These are phyloP conservation scores for Petrosia ficiformis DNA, from an alignment of 37 sponge, comb jelly and placozoan species.

Conservation along the genomic window DNA sequence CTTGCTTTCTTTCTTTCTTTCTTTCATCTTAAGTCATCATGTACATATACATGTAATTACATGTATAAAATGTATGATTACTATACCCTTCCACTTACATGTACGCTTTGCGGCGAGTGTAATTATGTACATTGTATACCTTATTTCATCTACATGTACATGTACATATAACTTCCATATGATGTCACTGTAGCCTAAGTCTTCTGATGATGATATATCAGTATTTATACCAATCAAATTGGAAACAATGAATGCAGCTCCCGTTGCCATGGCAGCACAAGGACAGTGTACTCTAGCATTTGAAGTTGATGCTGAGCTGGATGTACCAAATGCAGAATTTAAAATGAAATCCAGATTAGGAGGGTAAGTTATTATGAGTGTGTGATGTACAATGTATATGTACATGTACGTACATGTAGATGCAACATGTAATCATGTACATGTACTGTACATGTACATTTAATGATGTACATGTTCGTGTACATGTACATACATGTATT, in stretches of 20 bases:
- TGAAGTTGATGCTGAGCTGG: neutral
- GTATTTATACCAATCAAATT: neutral
- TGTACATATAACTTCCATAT: too few species aligned
- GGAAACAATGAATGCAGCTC: neutral
- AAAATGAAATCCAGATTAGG: constrained; percentile 6
- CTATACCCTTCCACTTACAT: neutral
- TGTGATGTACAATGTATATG: constrained; percentile 2
- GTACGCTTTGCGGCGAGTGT: neutral
- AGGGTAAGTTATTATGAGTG: too few species aligned
- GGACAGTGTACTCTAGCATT: neutral
- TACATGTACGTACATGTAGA: neutral
- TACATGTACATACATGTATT: too few species aligned
- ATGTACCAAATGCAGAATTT: neutral
- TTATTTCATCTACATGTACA: too few species aligned
- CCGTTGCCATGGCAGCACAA: neutral
- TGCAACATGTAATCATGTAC: neutral
- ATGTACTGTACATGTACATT: constrained; percentile 6
- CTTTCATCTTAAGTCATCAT: too few species aligned
- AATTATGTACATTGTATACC: neutral
- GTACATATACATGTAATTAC: too few species aligned
- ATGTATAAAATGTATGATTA: neutral
- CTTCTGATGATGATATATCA: too few species aligned
- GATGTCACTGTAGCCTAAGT: too few species aligned
- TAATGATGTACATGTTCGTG: too few species aligned
- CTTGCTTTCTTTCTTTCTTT: too few species aligned